Evolutionary conservation across 2,113 vertebrate genomes (phyloP), one percentile per base, ranked within the genome.

Genomic region (Alosa alosa): DNA sequence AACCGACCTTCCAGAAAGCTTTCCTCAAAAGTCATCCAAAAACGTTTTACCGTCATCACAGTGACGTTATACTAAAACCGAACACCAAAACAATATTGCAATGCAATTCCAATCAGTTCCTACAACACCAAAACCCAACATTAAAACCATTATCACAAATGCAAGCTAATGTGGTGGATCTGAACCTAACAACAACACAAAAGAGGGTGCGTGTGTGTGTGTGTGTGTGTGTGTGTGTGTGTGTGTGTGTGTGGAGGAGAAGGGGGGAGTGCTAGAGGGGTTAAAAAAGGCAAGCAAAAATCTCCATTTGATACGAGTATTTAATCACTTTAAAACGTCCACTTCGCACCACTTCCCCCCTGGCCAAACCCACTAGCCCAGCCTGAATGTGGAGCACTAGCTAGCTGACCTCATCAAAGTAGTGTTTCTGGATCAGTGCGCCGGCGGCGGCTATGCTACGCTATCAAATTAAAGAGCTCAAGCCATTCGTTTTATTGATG

Each of bases 381-480:
- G 72, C 1, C 4, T 78, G 72, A 11, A 78, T 41, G 36, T 49
- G 17, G 18, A 57, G 60, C 41, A 1, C 41, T 44, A 2, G 81
- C 81, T 10, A 1, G 81, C 82, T 91, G 84, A 93, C 89, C 92
- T 94, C 91, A 94, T 95, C 94, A 90, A 88, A 89, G 68, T 92
- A 94, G 92, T 94, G 93, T 90, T 90, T 91, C 90, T 91, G 93
- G 91, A 92, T 93, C 93, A 93, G 89, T 90, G 91, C 88, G 86
- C 92, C 81, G 41, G 87, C 81, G 91, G 91, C 91, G 89, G 91
- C 90, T 81, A 91, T 92, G 91, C 90, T 25, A 85, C 89, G 78
- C 91, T 91, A 94, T 94, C 90, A 41, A 94, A 94, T 95, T 93
- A 93, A 88, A 86, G 86, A 83, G 72, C 52, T 84, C 90, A 90